These are phyloP conservation scores for Calliopsis andreniformis DNA, from an alignment of 1,140 invertebrate species.

Conservation along the genomic window DNA sequence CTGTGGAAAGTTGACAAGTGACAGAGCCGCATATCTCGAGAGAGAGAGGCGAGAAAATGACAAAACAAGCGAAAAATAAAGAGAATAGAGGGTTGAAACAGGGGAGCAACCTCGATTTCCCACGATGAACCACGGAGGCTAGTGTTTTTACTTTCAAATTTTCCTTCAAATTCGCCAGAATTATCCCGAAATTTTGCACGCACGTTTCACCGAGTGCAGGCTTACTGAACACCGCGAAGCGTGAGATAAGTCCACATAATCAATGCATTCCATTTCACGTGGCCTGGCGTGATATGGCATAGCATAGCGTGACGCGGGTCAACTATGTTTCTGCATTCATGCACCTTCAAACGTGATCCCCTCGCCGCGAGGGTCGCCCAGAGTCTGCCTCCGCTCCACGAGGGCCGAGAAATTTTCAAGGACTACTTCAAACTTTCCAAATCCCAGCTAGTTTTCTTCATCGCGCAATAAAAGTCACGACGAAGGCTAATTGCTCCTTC, in stretches of 20 bases:
- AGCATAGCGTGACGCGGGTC: constrained; percentile 47
- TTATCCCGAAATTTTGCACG: constrained; percentile 16
- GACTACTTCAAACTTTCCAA: constrained; percentile 42
- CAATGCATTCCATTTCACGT: constrained; percentile 57
- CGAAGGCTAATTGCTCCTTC: constrained; percentile 6
- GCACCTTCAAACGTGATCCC: constrained; percentile 34
- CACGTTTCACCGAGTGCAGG: not conserved
- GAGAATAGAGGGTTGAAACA: not conserved
- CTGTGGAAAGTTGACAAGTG: not conserved
- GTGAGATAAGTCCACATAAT: constrained; percentile 59
- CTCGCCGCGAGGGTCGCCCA: constrained; percentile 1
- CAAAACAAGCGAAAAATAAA: not conserved
- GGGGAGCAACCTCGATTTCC: too few relatives aligned
- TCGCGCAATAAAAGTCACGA: not conserved
- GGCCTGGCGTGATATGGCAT: constrained; percentile 42
- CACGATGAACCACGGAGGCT: too few relatives aligned
- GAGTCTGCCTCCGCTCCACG: not conserved
- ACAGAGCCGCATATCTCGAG: not conserved
- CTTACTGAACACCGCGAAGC: constrained; percentile 34
- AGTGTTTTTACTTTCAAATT: too few relatives aligned
- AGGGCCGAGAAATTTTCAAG: constrained; percentile 33
- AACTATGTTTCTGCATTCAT: constrained; percentile 37
- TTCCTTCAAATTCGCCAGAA: not conserved
- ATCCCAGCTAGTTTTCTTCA: constrained; percentile 10
- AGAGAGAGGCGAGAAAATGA: not conserved